Conservation (phyloP, 2,888 invertebrate genomes). For the Elmis aenea region DNA sequence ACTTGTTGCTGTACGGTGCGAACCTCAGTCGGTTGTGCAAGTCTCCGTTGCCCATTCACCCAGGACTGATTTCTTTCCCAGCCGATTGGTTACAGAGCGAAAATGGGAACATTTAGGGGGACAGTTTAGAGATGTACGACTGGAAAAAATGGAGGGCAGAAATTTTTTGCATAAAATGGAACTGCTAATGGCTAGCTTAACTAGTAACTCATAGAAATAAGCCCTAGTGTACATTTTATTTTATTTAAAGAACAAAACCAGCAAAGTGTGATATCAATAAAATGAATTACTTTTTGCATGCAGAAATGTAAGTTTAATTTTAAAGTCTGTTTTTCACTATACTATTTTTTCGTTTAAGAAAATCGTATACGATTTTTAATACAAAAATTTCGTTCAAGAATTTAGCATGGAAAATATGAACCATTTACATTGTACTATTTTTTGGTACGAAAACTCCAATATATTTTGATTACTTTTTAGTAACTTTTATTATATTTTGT, state of each 20-base stretch:
- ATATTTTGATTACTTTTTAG: no score
- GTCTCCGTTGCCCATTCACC: constrained; percentile 88
- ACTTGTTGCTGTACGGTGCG: constrained; percentile 86
- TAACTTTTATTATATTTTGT: no score
- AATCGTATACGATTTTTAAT: no score
- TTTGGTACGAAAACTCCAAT: no score
- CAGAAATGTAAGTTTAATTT: no score
- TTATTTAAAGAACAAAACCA: not conserved
- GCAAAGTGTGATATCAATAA: no score
- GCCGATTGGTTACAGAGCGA: constrained; percentile 80
- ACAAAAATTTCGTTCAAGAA: no score
- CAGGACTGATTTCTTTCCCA: constrained; percentile 80
- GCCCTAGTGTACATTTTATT: not conserved
- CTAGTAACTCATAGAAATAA: constrained; percentile 59
- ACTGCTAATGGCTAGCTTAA: constrained; percentile 85
- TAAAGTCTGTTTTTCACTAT: no score
- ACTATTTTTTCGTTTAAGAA: no score
- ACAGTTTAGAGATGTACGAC: constrained; percentile 81
- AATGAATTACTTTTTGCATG: no score
- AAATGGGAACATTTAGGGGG: constrained; percentile 95
- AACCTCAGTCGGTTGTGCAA: constrained; percentile 81
- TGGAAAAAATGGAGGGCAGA: constrained; percentile 93
- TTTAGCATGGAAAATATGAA: no score
- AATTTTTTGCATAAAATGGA: constrained; percentile 97
- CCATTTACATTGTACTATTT: no score